These are phyloP conservation scores for Parotia lawesii DNA, from an alignment of 2,113 vertebrate genomes.

Conservation along the genomic window DNA sequence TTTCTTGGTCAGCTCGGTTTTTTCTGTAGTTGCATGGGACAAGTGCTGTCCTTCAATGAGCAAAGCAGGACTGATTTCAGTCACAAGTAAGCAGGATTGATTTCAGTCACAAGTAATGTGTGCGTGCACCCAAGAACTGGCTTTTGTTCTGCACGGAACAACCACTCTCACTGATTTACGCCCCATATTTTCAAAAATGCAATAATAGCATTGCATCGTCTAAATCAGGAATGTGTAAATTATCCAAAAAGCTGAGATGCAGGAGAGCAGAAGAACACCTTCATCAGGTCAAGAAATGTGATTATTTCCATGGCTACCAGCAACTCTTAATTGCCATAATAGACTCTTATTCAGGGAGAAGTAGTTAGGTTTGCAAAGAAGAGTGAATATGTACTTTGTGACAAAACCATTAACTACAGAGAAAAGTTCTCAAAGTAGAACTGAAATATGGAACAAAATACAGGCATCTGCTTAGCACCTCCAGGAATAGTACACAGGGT, in stretches of 20 bases:
- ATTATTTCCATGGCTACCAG: neutral
- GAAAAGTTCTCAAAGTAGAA: neutral
- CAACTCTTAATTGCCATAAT: neutral
- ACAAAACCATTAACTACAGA: neutral
- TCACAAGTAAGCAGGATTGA: neutral
- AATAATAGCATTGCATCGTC: neutral
- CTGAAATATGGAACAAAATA: neutral
- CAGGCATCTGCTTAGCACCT: neutral
- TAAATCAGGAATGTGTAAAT: neutral
- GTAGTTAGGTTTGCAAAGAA: neutral
- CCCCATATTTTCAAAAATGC: neutral
- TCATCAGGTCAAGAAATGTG: neutral
- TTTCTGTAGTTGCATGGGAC: fast-evolving
- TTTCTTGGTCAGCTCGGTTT: neutral
- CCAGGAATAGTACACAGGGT: neutral
- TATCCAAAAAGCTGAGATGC: neutral
- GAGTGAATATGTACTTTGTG: neutral
- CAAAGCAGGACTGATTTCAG: neutral
- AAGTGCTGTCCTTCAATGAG: neutral
- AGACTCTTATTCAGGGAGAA: neutral
- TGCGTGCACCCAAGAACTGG: neutral
- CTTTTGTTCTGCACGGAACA: neutral
- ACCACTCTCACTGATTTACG: neutral
- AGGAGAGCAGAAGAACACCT: neutral
- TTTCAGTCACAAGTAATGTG: neutral